A percentile compares a stretch with the other conserved stretches of the same genome.
Conservation (phyloP, 2,888 invertebrate genomes). For the Orthosia incerta region DNA sequence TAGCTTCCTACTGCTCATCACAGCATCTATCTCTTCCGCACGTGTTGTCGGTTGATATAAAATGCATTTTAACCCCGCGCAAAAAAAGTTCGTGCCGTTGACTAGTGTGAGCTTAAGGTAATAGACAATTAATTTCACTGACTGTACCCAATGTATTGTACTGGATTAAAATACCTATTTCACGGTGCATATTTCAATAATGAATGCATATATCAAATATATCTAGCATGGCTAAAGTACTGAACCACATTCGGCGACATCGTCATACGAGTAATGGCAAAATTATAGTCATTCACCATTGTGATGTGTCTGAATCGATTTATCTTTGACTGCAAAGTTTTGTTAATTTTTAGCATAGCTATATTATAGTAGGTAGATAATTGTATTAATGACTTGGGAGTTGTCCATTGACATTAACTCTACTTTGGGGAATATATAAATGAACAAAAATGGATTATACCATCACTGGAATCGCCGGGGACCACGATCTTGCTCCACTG, state of each 20-base stretch:
- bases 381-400: no score
- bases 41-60: no score
- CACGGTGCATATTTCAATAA: slow-evolving; percentile 14
- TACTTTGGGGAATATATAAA: no score
- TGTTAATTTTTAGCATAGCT: no score
- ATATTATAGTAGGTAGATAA: no score
- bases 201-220: slow-evolving; percentile 32
- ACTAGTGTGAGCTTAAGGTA: no score
- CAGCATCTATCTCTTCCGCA: no score
- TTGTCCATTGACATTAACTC: no score
- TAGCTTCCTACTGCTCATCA: no score
- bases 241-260: slow-evolving; percentile 58
- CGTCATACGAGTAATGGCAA: slow-evolving; percentile 55
- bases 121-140: background rate
- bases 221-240: slow-evolving; percentile 47
- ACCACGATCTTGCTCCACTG: slow-evolving; percentile 93
- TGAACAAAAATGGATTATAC: slow-evolving; percentile 60
- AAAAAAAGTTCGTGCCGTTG: no score
- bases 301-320: slow-evolving; percentile 52
- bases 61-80: no score
- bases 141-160: background rate
- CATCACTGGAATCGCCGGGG: slow-evolving; percentile 92
- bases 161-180: slow-evolving; percentile 48
- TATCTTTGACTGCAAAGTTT: background rate
- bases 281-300: slow-evolving; percentile 35